Conservation (phyloP, 2,113 vertebrate genomes). For the Tragelaphus imberbis region DNA sequence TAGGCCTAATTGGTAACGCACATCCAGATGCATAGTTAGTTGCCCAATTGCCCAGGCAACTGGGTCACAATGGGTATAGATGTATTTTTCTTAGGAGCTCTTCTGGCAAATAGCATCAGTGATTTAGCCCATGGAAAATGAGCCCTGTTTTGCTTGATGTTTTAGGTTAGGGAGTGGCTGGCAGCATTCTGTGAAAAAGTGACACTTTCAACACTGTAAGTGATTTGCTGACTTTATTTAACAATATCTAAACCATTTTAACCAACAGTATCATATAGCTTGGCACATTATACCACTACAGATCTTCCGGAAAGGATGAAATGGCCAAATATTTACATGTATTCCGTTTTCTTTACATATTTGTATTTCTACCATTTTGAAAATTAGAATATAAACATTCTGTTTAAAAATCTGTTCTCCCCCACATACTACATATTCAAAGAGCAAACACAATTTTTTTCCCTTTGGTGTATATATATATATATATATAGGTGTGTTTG, state of each 20-base stretch:
- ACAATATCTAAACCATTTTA: conserved; percentile 72
- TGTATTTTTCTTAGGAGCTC: conserved; percentile 44
- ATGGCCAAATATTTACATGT: conserved; percentile 78
- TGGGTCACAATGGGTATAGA: conserved; percentile 27
- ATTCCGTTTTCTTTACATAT: conserved; percentile 77
- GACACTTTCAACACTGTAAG: conserved; percentile 74
- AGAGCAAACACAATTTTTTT: conserved; percentile 75
- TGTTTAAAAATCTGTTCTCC: conserved; percentile 82
- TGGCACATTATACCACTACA: conserved; percentile 73
- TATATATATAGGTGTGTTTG: conserved; percentile 47
- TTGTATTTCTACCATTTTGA: conserved; percentile 77
- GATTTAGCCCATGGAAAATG: conserved; percentile 53
- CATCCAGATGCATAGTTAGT: conserved; percentile 44
- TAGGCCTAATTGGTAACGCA: conserved; percentile 38
- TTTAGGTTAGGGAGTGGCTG: conserved; percentile 78
- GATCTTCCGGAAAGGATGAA: conserved; percentile 76
- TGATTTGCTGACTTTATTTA: conserved; percentile 77
- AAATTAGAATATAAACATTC: conserved; percentile 83
- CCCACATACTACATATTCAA: conserved; percentile 73
- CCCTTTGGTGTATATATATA: conserved; percentile 53
- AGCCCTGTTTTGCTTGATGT: conserved; percentile 68
- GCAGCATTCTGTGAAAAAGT: conserved; percentile 73
- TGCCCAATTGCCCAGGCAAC: conserved; percentile 56
- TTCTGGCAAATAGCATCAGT: conserved; percentile 39
- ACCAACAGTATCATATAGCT: conserved; percentile 67